phyloP scores from a whole-genome alignment of 37 sponge, comb jelly and placozoan species.

The Petrosia ficiformis region DNA sequence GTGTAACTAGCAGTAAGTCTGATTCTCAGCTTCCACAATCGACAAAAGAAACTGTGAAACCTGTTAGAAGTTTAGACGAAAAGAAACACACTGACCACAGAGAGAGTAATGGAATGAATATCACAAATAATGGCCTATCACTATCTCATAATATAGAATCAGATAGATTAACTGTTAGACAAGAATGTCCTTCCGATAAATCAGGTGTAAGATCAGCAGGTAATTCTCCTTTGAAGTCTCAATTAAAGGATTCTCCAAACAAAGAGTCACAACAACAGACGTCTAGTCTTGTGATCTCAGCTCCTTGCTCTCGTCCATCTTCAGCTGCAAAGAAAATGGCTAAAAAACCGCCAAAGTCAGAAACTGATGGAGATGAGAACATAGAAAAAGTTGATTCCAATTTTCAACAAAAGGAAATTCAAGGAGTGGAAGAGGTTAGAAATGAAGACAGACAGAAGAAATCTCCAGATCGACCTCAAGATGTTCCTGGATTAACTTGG shows the following conservation, averaged over 20 bases:
- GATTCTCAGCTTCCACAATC: background rate
- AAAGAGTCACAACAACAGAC: no score
- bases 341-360: background rate
- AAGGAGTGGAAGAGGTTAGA: background rate
- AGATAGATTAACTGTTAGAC: background rate
- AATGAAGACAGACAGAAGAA: constrained; percentile 2
- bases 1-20: background rate
- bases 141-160: background rate
- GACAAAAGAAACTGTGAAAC: background rate
- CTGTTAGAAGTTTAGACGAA: no score
- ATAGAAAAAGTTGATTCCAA: no score
- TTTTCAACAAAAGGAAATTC: no score
- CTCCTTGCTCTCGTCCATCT: background rate
- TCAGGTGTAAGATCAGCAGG: no score
- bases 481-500: no score
- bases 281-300: background rate
- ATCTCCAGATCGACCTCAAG: no score
- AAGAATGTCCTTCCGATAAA: no score
- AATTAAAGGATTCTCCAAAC: no score
- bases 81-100: background rate
- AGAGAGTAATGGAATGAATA: background rate
- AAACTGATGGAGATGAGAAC: background rate
- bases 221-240: no score
- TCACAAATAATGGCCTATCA: background rate
- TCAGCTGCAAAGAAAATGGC: background rate